These are phyloP conservation scores for Sebastes trivittatus DNA, from an alignment of 2,797 vertebrate species.

Conservation along the genomic window DNA sequence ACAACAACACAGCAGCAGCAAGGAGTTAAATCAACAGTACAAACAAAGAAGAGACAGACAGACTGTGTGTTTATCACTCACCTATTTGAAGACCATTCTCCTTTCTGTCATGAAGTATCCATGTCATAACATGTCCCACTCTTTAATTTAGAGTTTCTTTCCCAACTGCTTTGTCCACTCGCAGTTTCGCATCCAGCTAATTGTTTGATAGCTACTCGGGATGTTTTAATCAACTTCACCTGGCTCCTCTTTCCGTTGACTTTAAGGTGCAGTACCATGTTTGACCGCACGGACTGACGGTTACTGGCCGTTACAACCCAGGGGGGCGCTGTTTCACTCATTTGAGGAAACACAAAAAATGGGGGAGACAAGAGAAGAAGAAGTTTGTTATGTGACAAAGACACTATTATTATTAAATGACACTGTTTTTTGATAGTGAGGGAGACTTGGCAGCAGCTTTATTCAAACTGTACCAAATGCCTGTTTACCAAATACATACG, in stretches of 20 bases:
- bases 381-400: neutral
- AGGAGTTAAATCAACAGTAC: neutral
- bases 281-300: neutral
- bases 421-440: neutral
- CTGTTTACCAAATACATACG: neutral
- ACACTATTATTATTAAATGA: neutral
- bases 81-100: neutral
- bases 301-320: rapidly evolving
- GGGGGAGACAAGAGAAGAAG: neutral
- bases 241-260: neutral
- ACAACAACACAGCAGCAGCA: neutral
- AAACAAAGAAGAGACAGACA: neutral
- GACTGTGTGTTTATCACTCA: neutral
- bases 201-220: neutral
- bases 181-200: rapidly evolving
- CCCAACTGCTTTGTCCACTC: neutral
- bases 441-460: neutral
- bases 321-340: neutral
- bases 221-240: neutral
- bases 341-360: neutral
- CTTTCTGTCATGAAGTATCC: neutral
- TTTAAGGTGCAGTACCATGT: neutral
- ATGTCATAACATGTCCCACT: neutral
- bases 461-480: neutral
- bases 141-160: neutral